Conservation (phyloP, 2,888 invertebrate genomes). For the Philhelius pedissequus region DNA sequence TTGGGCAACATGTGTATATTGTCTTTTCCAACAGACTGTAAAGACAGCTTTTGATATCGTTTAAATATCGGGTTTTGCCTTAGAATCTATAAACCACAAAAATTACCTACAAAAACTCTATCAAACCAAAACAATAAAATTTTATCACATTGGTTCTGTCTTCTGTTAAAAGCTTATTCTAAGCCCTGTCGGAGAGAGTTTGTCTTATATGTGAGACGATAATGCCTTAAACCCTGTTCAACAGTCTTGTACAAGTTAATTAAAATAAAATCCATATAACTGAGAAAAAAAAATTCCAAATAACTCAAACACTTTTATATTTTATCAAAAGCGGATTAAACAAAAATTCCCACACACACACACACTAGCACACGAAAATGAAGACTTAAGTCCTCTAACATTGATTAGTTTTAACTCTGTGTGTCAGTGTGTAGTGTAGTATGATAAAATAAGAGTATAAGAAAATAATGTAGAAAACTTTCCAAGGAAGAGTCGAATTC, state of each 20-base stretch:
- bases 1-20: too few species aligned
- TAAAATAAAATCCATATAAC: not conserved
- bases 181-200: not conserved
- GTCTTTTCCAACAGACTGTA: too few species aligned
- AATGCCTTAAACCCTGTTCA: not conserved
- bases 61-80: too few species aligned
- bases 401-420: not conserved
- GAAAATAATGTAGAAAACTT: not conserved
- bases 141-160: not conserved
- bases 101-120: too few species aligned
- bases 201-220: not conserved
- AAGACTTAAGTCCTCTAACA: slow-evolving; percentile 3
- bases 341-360: not conserved
- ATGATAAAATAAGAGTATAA: not conserved
- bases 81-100: too few species aligned
- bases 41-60: too few species aligned
- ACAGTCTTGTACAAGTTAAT: not conserved
- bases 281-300: not conserved
- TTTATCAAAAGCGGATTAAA: not conserved
- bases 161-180: not conserved
- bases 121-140: too few species aligned
- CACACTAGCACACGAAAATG: not conserved
- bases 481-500: not conserved
- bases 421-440: not conserved
- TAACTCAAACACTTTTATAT: not conserved